Percentiles rank a stretch among this genome's conserved stretches.
These are phyloP conservation scores for Calephelis virginiensis DNA, from an alignment of 1,140 invertebrate species.

Conservation along the genomic window DNA sequence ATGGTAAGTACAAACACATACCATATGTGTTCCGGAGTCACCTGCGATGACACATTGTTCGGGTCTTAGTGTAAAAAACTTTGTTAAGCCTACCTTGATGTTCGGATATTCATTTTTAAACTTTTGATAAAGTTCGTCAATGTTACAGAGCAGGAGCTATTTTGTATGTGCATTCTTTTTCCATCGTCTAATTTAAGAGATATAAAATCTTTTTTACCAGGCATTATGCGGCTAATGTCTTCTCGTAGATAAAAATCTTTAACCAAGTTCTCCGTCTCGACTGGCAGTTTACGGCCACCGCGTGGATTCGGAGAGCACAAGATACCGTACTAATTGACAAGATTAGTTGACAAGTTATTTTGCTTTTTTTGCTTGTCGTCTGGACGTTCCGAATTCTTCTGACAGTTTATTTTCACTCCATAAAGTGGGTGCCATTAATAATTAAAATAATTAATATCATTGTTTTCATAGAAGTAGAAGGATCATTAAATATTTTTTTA, in stretches of 20 bases:
- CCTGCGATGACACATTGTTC: conserved; percentile 31
- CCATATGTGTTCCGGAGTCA: conserved; percentile 31
- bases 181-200: conserved; percentile 33
- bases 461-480: no score
- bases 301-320: conserved; percentile 31
- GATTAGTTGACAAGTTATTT: conserved; percentile 13
- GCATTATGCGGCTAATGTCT: conserved; percentile 30
- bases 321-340: conserved; percentile 14
- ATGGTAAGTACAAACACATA: conserved; percentile 31
- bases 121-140: conserved; percentile 27
- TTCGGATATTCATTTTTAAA: conserved; percentile 27
- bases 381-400: no score
- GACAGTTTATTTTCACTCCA: no score
- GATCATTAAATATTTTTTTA: no score
- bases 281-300: conserved; percentile 25
- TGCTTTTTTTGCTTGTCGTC: conserved; percentile 26
- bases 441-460: no score
- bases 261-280: conserved; percentile 26
- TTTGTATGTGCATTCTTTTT: conserved; percentile 33
- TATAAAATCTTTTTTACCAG: conserved; percentile 33
- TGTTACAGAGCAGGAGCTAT: conserved; percentile 27
- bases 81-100: conserved; percentile 26
- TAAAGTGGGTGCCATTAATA: no score
- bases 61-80: conserved; percentile 31
- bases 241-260: conserved; percentile 30